Evolutionary conservation across 2,888 invertebrate species (phyloP).

Genomic region (Scaeva pyrastri): DNA sequence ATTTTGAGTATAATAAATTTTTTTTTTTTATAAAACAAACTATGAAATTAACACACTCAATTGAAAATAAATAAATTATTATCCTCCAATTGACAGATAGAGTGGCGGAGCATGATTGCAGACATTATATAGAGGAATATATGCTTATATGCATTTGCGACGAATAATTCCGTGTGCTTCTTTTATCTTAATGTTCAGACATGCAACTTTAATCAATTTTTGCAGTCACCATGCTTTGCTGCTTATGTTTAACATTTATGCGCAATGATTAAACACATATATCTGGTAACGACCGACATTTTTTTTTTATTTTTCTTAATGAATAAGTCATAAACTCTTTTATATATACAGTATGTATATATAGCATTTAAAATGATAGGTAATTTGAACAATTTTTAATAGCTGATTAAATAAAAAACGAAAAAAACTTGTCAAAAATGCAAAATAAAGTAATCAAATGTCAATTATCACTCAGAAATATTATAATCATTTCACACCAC

Average conservation of each 20-base stretch:
- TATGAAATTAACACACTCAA: conserved; percentile 26
- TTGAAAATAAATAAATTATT: conserved; percentile 23
- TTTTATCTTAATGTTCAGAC: conserved; percentile 61
- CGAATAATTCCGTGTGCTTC: conserved; percentile 39
- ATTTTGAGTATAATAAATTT: background rate
- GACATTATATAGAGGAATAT: background rate
- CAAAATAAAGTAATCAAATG: background rate
- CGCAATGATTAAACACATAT: conserved; percentile 9
- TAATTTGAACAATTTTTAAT: background rate
- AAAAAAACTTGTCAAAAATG: background rate
- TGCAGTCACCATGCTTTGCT: conserved; percentile 47
- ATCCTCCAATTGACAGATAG: conserved; percentile 38
- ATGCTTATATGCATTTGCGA: background rate
- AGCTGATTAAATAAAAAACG: background rate
- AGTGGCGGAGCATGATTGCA: conserved; percentile 43
- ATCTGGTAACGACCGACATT: background rate
- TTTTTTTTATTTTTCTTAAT: background rate
- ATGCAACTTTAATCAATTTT: conserved; percentile 68
- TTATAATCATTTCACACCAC: background rate
- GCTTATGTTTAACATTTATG: conserved; percentile 47
- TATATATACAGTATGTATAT: background rate
- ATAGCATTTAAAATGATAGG: background rate
- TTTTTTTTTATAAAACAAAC: background rate
- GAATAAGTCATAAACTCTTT: background rate
- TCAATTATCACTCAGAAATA: background rate